Percentiles rank a stretch among this genome's conserved stretches.
These are phyloP conservation scores for Glossophaga mutica DNA, from an alignment of 2,797 vertebrate genomes.

Conservation along the genomic window DNA sequence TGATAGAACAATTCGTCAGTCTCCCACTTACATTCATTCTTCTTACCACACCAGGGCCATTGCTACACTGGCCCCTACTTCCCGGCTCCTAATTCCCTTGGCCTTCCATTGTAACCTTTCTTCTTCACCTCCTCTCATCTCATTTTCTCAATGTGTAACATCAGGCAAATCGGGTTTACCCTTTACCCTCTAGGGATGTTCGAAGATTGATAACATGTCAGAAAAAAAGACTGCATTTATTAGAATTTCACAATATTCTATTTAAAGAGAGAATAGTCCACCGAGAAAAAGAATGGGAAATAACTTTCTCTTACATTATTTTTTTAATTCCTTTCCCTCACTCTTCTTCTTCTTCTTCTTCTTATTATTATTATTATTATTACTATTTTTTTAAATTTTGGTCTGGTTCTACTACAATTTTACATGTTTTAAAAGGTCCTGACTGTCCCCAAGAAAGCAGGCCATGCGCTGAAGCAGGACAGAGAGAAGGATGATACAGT, in stretches of 20 bases:
- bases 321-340: not conserved
- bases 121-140: not conserved
- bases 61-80: rapidly evolving
- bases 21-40: not conserved
- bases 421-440: conserved; percentile 64
- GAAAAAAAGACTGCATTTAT: conserved; percentile 49
- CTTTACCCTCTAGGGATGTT: conserved; percentile 41
- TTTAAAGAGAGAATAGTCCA: not conserved
- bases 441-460: conserved; percentile 51
- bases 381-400: not conserved
- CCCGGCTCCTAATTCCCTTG: not conserved
- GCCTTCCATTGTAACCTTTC: not conserved
- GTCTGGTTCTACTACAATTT: not conserved
- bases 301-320: conserved; percentile 42
- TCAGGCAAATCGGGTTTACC: conserved; percentile 53
- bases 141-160: not conserved
- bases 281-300: not conserved
- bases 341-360: not conserved
- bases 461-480: conserved; percentile 49
- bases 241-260: conserved; percentile 47
- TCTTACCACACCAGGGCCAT: not conserved
- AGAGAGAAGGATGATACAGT: conserved; percentile 55
- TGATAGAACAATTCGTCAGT: not conserved
- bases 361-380: no score
- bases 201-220: conserved; percentile 64